These are phyloP conservation scores for Phodopus roborovskii DNA, from an alignment of 2,113 vertebrate genomes.

Conservation along the genomic window DNA sequence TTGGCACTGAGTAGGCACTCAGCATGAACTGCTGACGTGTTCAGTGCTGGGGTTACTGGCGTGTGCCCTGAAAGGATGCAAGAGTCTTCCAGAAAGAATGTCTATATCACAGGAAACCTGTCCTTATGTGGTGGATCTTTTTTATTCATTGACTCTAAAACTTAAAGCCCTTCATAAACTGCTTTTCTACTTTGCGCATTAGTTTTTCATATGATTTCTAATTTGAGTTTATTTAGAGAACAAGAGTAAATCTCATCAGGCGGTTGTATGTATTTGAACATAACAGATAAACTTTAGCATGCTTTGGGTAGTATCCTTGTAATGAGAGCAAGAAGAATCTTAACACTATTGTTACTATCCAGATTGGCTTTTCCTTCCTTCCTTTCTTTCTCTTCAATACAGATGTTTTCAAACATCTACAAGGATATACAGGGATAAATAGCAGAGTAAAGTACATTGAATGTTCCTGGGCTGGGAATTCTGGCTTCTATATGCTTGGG, in stretches of 20 bases:
- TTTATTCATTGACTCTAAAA: conserved; percentile 1
- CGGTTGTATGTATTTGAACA: neutral
- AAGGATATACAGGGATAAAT: neutral
- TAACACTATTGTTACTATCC: neutral
- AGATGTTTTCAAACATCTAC: neutral
- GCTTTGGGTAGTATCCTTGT: neutral
- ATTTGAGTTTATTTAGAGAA: conserved; percentile 41
- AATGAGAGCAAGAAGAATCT: neutral
- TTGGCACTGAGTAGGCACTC: neutral
- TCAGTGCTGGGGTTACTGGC: neutral
- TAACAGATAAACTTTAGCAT: neutral
- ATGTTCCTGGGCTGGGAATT: neutral
- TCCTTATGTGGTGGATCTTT: neutral
- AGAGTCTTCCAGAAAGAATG: neutral
- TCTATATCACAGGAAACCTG: neutral
- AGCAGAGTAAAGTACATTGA: neutral
- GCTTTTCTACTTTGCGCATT: neutral
- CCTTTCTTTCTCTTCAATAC: neutral
- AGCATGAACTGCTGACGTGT: neutral
- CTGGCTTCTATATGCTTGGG: neutral
- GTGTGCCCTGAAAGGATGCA: neutral
- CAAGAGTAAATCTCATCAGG: neutral
- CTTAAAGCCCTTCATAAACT: conserved; percentile 34
- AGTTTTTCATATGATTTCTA: conserved; percentile 41
- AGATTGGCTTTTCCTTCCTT: neutral